Evolutionary conservation across 2,888 invertebrate species (phyloP).

Genomic region (Miltochrista miniata): DNA sequence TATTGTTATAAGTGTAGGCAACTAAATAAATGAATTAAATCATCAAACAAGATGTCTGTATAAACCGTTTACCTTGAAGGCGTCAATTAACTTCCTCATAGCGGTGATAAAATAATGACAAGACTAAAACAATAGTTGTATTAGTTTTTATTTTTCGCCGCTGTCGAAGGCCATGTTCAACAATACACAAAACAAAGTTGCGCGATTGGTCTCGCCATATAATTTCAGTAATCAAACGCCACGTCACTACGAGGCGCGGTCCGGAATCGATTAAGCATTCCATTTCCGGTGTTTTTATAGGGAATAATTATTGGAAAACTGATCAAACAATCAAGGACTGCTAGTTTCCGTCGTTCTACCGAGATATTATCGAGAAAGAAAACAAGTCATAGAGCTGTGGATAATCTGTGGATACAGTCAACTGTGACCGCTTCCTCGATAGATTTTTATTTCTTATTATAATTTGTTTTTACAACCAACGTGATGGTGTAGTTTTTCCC

Average conservation of each 20-base stretch:
- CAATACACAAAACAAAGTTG: constrained; percentile 78
- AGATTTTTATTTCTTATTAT: constrained; percentile 76
- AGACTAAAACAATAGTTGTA: constrained; percentile 80
- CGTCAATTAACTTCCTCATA: constrained; percentile 75
- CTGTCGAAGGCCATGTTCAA: constrained; percentile 70
- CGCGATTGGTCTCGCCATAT: constrained; percentile 78
- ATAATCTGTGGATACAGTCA: constrained; percentile 76
- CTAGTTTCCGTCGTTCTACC: constrained; percentile 66
- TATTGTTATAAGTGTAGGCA: constrained; percentile 18
- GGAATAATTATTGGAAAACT: constrained; percentile 78
- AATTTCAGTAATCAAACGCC: constrained; percentile 79
- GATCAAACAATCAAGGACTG: constrained; percentile 74
- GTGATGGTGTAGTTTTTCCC: constrained; percentile 69
- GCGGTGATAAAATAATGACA: constrained; percentile 71
- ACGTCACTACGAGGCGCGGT: constrained; percentile 75
- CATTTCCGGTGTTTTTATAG: constrained; percentile 79
- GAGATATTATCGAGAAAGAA: constrained; percentile 66
- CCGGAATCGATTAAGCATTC: constrained; percentile 79
- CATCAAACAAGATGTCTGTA: constrained; percentile 53
- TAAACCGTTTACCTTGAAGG: constrained; percentile 70
- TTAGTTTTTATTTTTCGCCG: constrained; percentile 78
- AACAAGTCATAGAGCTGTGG: constrained; percentile 69
- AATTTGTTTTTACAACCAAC: constrained; percentile 76
- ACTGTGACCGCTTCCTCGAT: constrained; percentile 81
- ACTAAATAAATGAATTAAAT: constrained; percentile 33